Conservation (phyloP, 2,888 invertebrate genomes). For the Apodemia mormo region DNA sequence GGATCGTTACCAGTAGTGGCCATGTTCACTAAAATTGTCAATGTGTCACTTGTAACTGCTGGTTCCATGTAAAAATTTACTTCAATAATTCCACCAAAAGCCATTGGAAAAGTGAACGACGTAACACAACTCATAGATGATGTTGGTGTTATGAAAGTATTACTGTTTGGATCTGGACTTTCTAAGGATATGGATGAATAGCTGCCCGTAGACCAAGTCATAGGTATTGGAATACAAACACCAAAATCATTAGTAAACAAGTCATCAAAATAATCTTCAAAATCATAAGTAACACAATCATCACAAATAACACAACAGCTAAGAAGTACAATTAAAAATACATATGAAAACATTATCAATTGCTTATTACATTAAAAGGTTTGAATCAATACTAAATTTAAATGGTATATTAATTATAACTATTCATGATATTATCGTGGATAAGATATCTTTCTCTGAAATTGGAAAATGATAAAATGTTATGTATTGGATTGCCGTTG, state of each 20-base stretch:
- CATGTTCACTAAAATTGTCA: not conserved
- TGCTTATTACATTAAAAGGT: not conserved
- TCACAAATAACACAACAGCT: conserved; percentile 6
- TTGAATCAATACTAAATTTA: not conserved
- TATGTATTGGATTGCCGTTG: not conserved
- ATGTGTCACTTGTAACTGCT: not conserved
- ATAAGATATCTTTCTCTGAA: conserved; percentile 25
- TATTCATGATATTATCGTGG: conserved; percentile 8
- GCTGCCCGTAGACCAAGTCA: not conserved
- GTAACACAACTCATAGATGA: not conserved
- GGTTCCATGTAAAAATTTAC: not conserved
- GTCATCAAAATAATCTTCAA: conserved; percentile 12
- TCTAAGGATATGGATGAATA: not conserved
- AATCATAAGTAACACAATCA: conserved; percentile 2
- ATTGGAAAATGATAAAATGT: conserved; percentile 8
- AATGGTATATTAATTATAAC: not conserved
- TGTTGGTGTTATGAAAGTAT: not conserved
- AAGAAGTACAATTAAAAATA: not conserved
- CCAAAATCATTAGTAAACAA: not conserved
- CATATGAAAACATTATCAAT: not conserved
- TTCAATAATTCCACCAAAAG: not conserved
- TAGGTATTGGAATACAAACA: not conserved
- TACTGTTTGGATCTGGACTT: not conserved
- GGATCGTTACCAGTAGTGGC: conserved; percentile 14
- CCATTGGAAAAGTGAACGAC: not conserved